phyloP scores from a whole-genome alignment of 2,797 vertebrate species.

The Ctenopoma multispine region DNA sequence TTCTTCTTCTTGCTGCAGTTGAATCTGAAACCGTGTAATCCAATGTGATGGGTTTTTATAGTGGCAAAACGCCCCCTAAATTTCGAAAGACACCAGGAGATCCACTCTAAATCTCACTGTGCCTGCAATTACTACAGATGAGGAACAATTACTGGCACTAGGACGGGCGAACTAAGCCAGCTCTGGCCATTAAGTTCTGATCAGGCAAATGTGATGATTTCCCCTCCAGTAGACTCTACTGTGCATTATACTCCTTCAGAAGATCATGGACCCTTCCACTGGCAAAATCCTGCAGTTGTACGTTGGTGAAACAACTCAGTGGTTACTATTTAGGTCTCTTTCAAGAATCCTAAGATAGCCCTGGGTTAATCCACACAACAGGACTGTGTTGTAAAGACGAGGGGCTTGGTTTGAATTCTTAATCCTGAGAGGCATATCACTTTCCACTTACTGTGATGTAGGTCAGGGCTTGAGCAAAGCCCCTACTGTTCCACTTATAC shows the following conservation, averaged over 20 bases:
- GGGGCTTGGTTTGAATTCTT: constrained; percentile 67
- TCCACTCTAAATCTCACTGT: constrained; percentile 68
- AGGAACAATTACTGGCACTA: constrained; percentile 70
- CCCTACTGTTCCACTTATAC: constrained; percentile 60
- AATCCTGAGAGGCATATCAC: constrained; percentile 79
- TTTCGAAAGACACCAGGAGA: constrained; percentile 76
- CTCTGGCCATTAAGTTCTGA: constrained; percentile 61
- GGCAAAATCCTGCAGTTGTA: constrained; percentile 32
- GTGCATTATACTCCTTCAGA: constrained; percentile 6
- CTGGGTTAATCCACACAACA: constrained; percentile 74
- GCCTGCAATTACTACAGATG: constrained; percentile 65
- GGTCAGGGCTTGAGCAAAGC: constrained; percentile 74
- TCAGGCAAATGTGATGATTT: constrained; percentile 58
- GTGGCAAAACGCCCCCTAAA: constrained; percentile 70
- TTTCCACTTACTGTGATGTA: constrained; percentile 79
- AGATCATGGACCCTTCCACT: constrained; percentile 12
- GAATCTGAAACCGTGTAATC: constrained; percentile 77
- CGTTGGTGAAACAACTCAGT: constrained; percentile 53
- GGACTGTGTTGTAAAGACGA: constrained; percentile 68
- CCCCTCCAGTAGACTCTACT: constrained; percentile 13
- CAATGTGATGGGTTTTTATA: constrained; percentile 78
- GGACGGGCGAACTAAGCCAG: constrained; percentile 47
- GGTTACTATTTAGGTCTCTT: constrained; percentile 61
- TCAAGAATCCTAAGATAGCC: constrained; percentile 72
- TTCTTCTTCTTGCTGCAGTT: constrained; percentile 35